Base-by-base conservation (phyloP, 2,797 vertebrate genomes). In the Scolopax bukidnonensis region DNA sequence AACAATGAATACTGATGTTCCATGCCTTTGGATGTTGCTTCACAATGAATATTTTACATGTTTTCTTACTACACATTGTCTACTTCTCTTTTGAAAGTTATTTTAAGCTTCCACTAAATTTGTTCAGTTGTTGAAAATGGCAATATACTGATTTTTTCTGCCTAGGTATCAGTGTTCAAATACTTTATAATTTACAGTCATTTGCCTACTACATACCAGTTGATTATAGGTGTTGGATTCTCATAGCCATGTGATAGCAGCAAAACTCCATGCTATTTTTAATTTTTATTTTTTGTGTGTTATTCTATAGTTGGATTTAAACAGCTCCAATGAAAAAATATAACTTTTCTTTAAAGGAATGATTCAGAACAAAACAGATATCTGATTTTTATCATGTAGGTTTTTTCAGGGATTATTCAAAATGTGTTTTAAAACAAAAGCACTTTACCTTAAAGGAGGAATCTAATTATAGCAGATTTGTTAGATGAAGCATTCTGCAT, bases 401-500 rank as follows among this genome's bases (percentile, higher is more conserved):
- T n/a, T 43, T 59, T 95, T 61, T 43, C 56, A 78, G 47, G 30
- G 30, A 51, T 84, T 94, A 85, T 91, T 87, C 70, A 53, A 95
- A 86, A 40, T 43, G 57, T 40, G 12, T 74, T 73, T 95, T 95
- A 91, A 97, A 94, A 95, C 90, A 95, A 95, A 95, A 81, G 23
- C 48, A 74, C 59, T 90, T 91, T 80, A 89, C 73, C 84, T 86
- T 84, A 89, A 90, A 95, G 67, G 24, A 90, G 54, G 77, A 87
- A 67, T 60, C 67, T 94, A 76, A 96, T 80, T 95, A 85, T 79
- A 89, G 41, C 27, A 88, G 74, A 91, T 73, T 75, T 9, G 53
- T 95, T 81, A 87, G 83, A 89, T 89, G 90, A 94, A 88, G 71
- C 40, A 90, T 95, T 96, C 90, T 84, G 74, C 57, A 33, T 95